Evolutionary conservation across 2,888 invertebrate species (phyloP), one percentile per base, ranked within the genome.

Genomic region (Philereme vetulata): DNA sequence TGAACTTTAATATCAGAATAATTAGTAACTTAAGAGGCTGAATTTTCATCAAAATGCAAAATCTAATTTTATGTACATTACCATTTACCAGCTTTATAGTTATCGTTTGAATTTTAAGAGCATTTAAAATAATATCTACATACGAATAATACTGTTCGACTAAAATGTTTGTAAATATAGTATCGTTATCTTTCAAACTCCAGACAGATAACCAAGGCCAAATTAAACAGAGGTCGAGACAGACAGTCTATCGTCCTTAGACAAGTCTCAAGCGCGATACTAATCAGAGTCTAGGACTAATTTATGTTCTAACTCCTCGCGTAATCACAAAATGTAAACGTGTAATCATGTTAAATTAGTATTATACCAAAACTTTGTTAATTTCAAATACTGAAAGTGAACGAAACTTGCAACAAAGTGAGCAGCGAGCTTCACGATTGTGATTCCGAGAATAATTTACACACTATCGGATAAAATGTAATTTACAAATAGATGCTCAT

Each of bases 271-370:
- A 62, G 51, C 47, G n/a, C 54, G 52, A 59, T 56, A 49, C 47
- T 62, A 56, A 64, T 58, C 54, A 48, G 40, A 44, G 62, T 53
- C 59, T 62, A 11, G 56, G 61, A 43, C 49, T 59, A 56, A 64
- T 62, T 62, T 53, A 55, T 58, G 62, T 55, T 69, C 58, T 64
- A 58, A 64, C 62, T 67, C 62, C 72, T 75, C 63, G 42, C 42
- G 35, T 48, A 35, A 40, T 48, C 35, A 40, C 42, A 42, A 36
- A 32, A 10, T 32, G 38, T 38, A 38, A 8, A 38, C 38, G 38
- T 38, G 38, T 4, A 38, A 38, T 8, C 6, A 38, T 38, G 7
- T 38, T 38, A 38, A 38, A 38, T 38, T 38, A 38, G 38, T 8
- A 38, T 3, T 38, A 38, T 5, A 38, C 21, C 11, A 38, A 38